These are phyloP conservation scores for Diplolepis rosae DNA, from an alignment of 2,888 invertebrate species.

Conservation along the genomic window DNA sequence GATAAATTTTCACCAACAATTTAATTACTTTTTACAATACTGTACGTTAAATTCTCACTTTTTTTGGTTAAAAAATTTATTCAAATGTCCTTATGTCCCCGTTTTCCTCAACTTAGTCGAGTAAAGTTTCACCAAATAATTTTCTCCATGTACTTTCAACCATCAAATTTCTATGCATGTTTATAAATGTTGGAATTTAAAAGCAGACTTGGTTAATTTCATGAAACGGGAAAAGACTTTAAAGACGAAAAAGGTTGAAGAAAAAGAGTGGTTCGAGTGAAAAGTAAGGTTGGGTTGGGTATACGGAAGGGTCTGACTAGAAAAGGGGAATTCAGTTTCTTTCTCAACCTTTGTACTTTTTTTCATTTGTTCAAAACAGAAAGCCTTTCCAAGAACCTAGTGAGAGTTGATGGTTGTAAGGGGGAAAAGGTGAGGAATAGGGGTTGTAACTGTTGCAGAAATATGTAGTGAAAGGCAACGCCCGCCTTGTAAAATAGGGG, in stretches of 20 bases:
- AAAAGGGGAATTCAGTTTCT: neutral
- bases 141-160: too few relatives aligned
- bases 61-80: too few relatives aligned
- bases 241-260: neutral
- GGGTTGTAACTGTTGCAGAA: constrained; percentile 30
- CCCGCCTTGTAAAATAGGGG: constrained; percentile 26
- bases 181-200: constrained; percentile 4
- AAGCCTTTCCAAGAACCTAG: constrained; percentile 13
- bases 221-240: neutral
- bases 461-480: constrained; percentile 24
- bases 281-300: neutral
- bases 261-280: neutral
- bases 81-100: too few relatives aligned
- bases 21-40: too few relatives aligned
- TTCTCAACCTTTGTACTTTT: constrained; percentile 25
- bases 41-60: too few relatives aligned
- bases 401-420: too few relatives aligned
- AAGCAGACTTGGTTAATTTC: neutral
- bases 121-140: too few relatives aligned
- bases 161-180: too few relatives aligned
- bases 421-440: too few relatives aligned
- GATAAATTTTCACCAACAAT: too few relatives aligned
- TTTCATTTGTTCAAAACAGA: neutral
- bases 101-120: too few relatives aligned
- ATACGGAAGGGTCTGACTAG: neutral